These are phyloP conservation scores for Cheilosia scutellata DNA, from an alignment of 2,888 invertebrate genomes.

Conservation along the genomic window DNA sequence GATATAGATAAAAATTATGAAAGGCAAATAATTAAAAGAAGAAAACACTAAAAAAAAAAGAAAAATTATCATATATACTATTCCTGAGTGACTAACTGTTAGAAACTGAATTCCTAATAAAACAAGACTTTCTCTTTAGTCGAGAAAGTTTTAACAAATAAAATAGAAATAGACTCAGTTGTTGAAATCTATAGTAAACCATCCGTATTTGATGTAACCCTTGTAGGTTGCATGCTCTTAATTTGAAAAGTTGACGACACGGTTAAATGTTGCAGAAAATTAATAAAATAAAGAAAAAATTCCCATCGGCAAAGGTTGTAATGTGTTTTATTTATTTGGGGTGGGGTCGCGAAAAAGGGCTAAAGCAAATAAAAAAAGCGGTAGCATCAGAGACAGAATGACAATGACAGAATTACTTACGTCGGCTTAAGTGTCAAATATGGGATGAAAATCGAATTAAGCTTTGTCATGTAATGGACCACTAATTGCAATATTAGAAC, in stretches of 20 bases:
- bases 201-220: not conserved
- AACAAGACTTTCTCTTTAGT: conserved; percentile 9
- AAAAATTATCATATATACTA: conserved; percentile 4
- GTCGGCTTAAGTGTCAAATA: too few relatives aligned
- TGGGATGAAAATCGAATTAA: too few relatives aligned
- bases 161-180: not conserved
- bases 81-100: conserved; percentile 21
- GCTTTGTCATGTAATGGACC: too few relatives aligned
- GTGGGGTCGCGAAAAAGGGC: too few relatives aligned
- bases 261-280: not conserved
- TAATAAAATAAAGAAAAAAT: not conserved
- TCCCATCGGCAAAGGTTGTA: not conserved
- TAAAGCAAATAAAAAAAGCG: too few relatives aligned
- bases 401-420: too few relatives aligned
- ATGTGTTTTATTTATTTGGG: not conserved
- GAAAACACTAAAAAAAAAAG: not conserved
- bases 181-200: not conserved
- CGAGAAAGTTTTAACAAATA: not conserved
- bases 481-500: too few relatives aligned
- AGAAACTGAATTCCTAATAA: conserved; percentile 24
- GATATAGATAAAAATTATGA: not conserved
- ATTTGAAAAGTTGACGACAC: not conserved
- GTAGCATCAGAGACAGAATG: too few relatives aligned
- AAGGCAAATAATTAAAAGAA: conserved; percentile 2
- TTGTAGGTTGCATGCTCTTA: not conserved